These are phyloP conservation scores for Gymnoscopelus microlampas DNA, from an alignment of 2,797 vertebrate species.

Conservation along the genomic window DNA sequence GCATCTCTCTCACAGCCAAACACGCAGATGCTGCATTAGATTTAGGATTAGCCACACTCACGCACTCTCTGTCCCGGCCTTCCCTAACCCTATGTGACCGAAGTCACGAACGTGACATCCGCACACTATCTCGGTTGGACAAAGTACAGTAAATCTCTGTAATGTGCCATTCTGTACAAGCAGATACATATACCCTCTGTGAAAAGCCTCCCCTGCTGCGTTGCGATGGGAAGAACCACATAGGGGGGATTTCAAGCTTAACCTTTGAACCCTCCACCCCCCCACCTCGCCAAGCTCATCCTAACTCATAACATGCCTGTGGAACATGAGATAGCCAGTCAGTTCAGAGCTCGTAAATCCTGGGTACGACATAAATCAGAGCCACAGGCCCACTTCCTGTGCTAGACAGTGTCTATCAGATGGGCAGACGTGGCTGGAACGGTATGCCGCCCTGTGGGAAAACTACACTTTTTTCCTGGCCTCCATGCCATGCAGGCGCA, in stretches of 20 bases:
- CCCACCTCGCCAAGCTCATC: slow-evolving; percentile 13
- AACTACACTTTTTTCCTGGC: slow-evolving; percentile 19
- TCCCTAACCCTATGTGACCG: slow-evolving; percentile 1
- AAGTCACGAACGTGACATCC: slow-evolving; percentile 4
- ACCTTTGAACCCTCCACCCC: slow-evolving; percentile 14
- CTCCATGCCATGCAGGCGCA: slow-evolving; percentile 14
- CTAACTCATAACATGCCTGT: slow-evolving; percentile 42
- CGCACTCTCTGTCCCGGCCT: slow-evolving; percentile 6
- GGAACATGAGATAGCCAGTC: slow-evolving; percentile 52
- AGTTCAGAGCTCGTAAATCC: slow-evolving; percentile 51
- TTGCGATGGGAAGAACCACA: slow-evolving; percentile 26
- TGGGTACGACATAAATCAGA: slow-evolving; percentile 44
- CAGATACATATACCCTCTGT: slow-evolving; percentile 5
- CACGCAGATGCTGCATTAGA: slow-evolving; percentile 33
- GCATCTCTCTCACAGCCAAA: slow-evolving; percentile 32
- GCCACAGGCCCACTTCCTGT: slow-evolving; percentile 39
- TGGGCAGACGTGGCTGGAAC: slow-evolving; percentile 23
- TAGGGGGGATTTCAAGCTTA: slow-evolving; percentile 32
- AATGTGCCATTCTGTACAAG: neutral
- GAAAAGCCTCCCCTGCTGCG: slow-evolving; percentile 17
- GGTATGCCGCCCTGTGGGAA: slow-evolving; percentile 29
- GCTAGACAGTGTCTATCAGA: slow-evolving; percentile 34
- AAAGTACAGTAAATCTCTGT: slow-evolving; percentile 23
- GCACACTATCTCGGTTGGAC: slow-evolving; percentile 7
- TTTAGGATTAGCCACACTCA: slow-evolving; percentile 39